Conservation (phyloP, 2,888 invertebrate genomes). For the Sarcophaga rosellei region DNA sequence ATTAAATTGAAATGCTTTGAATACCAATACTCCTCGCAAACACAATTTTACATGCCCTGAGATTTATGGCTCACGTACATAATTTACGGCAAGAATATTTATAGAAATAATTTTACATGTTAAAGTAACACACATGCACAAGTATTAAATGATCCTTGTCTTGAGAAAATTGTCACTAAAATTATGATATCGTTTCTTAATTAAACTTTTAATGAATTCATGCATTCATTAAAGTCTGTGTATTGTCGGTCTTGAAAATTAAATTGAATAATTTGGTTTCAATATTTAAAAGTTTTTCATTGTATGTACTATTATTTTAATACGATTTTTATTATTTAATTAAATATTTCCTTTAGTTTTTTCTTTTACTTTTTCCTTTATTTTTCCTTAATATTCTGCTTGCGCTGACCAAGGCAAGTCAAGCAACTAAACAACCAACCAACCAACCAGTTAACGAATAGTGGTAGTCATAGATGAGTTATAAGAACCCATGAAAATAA, state of each 20-base stretch:
- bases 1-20: too few relatives aligned
- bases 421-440: not conserved
- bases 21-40: too few relatives aligned
- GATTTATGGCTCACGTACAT: too few relatives aligned
- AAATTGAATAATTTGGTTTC: not conserved
- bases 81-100: too few relatives aligned
- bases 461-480: not conserved
- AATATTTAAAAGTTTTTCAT: not conserved
- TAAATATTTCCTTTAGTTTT: slow-evolving; percentile 20
- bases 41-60: too few relatives aligned
- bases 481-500: not conserved
- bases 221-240: not conserved
- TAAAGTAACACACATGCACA: too few relatives aligned
- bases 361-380: not conserved
- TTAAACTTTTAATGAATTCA: too few relatives aligned
- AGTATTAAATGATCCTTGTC: too few relatives aligned
- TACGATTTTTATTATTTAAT: slow-evolving; percentile 3
- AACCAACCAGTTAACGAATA: not conserved
- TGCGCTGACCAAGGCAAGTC: slow-evolving; percentile 1
- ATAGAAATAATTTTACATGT: too few relatives aligned
- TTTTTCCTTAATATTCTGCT: not conserved
- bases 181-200: too few relatives aligned
- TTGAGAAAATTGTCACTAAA: too few relatives aligned
- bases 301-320: not conserved
- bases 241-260: not conserved